phyloP scores from a whole-genome alignment of 2,113 vertebrate genomes.

The Scatophagus argus region DNA sequence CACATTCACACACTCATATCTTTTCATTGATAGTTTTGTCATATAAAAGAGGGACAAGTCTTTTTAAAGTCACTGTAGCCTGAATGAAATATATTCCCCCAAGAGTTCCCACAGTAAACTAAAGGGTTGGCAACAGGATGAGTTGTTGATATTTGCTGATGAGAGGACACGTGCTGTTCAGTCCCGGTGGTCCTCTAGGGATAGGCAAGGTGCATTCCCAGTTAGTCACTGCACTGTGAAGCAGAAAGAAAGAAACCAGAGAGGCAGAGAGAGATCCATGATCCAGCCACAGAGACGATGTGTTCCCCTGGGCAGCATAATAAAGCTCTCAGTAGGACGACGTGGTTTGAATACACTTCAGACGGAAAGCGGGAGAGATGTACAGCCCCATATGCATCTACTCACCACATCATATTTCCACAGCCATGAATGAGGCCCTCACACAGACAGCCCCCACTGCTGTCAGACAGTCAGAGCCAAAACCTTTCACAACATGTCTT shows the following conservation, averaged over 20 bases:
- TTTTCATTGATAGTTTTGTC: background rate
- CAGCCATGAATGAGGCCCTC: conserved; percentile 75
- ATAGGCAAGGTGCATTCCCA: conserved; percentile 53
- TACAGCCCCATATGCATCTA: conserved; percentile 70
- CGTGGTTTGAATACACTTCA: conserved; percentile 81
- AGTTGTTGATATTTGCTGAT: conserved; percentile 28
- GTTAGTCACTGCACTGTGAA: conserved; percentile 23
- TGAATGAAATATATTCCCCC: background rate
- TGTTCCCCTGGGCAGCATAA: conserved; percentile 69
- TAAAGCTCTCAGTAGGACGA: conserved; percentile 74
- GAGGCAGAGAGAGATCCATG: conserved; percentile 37
- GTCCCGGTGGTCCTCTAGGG: conserved; percentile 54
- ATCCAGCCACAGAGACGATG: conserved; percentile 67
- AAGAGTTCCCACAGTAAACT: conserved; percentile 15
- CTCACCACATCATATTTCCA: conserved; percentile 82
- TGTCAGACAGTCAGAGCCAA: conserved; percentile 61
- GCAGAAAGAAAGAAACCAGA: conserved; percentile 47
- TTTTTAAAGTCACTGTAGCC: background rate
- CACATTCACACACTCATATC: background rate
- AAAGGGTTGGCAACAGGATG: background rate
- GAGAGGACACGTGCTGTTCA: conserved; percentile 31
- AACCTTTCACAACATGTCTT: conserved; percentile 71
- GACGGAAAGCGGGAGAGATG: conserved; percentile 63
- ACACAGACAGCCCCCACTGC: conserved; percentile 66
- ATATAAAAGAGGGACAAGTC: background rate